These are phyloP conservation scores for Hoplodrina blanda DNA, from an alignment of 2,888 invertebrate genomes.

Conservation along the genomic window DNA sequence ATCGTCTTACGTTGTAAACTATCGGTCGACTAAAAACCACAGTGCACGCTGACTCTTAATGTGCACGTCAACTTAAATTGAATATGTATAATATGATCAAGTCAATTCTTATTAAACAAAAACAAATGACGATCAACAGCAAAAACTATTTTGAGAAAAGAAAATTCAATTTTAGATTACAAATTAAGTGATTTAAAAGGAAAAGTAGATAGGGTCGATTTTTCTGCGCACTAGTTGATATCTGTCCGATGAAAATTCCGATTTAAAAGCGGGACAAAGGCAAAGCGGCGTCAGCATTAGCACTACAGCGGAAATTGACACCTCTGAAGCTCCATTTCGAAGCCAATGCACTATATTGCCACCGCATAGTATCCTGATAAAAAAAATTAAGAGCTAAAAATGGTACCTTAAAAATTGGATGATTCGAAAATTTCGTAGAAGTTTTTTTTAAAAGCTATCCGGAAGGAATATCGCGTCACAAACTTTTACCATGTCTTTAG, in stretches of 20 bases:
- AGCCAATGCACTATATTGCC: conserved; percentile 27
- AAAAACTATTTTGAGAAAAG: neutral
- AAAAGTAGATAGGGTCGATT: neutral
- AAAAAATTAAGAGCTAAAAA: conserved; percentile 7
- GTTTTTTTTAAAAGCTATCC: neutral
- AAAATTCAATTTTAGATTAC: neutral
- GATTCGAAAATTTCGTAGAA: neutral
- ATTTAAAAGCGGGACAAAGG: conserved; percentile 36
- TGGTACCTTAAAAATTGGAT: neutral
- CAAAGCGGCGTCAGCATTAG: conserved; percentile 24
- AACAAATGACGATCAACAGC: neutral
- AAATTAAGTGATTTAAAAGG: neutral
- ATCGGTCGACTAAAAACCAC: too few species aligned
- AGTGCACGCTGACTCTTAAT: too few species aligned
- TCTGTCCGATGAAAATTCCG: conserved; percentile 18
- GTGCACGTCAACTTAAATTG: too few species aligned
- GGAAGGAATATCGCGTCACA: too few species aligned
- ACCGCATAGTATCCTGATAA: conserved; percentile 31
- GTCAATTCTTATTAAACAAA: too few species aligned
- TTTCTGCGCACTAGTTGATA: conserved; percentile 5
- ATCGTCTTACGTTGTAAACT: too few species aligned
- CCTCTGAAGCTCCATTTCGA: conserved; percentile 36
- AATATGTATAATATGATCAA: too few species aligned
- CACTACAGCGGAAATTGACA: conserved; percentile 46
- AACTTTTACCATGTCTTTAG: too few species aligned